Evolutionary conservation across 2,113 vertebrate species (phyloP).

Genomic region (Holacanthus passer): DNA sequence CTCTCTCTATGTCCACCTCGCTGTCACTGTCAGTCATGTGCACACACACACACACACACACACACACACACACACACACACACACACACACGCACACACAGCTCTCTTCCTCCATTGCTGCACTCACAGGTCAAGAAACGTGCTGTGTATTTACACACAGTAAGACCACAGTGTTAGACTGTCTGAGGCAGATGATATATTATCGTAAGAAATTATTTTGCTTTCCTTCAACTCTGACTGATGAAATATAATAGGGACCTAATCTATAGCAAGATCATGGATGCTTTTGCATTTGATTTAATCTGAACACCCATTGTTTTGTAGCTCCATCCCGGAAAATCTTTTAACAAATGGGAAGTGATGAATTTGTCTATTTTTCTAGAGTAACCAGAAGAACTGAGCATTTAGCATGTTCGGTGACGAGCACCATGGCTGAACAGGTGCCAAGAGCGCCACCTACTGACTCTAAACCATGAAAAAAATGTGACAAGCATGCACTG

Average conservation of each 20-base stretch:
- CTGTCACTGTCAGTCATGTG: slow-evolving; percentile 2
- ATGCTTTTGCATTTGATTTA: not conserved
- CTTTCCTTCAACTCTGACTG: not conserved
- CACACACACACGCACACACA: not conserved
- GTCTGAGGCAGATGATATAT: not conserved
- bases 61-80: not conserved
- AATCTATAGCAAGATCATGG: not conserved
- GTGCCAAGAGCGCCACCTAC: not conserved
- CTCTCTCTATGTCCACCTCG: not conserved
- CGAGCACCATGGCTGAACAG: not conserved
- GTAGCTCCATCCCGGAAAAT: not conserved
- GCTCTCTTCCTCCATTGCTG: not conserved
- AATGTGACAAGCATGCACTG: not conserved
- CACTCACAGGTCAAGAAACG: not conserved
- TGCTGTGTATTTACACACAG: not conserved
- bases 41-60: no score
- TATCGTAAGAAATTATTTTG: no score
- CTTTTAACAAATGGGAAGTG: not conserved
- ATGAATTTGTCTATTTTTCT: not conserved
- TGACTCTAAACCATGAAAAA: not conserved
- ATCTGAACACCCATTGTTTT: not conserved
- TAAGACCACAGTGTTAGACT: not conserved
- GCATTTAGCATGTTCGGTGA: not conserved
- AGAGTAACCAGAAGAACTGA: not conserved
- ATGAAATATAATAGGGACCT: not conserved